Conservation (phyloP, 2,113 vertebrate species). For the Campylomormyrus numenius region DNA sequence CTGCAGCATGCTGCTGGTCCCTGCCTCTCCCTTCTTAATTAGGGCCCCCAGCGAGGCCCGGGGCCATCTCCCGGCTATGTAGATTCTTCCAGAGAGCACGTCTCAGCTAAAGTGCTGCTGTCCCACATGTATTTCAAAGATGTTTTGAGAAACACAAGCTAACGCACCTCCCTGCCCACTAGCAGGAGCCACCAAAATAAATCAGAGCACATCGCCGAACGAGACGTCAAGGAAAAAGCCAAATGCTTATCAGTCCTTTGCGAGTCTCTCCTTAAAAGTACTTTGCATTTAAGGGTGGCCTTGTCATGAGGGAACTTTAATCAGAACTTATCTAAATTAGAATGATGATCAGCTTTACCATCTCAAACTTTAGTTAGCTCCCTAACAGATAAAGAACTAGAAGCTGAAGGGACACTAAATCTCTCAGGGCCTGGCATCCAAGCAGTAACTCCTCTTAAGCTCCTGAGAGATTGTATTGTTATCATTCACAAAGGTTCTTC, state of each 20-base stretch:
- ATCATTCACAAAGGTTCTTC: not conserved
- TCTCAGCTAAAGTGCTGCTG: not conserved
- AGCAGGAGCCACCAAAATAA: not conserved
- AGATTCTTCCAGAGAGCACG: not conserved
- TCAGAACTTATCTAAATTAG: not conserved
- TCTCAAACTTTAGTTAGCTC: not conserved
- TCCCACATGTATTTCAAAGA: not conserved
- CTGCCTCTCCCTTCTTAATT: conserved; percentile 25
- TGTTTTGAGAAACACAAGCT: not conserved
- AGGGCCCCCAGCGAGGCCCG: not conserved
- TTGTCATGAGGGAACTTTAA: not conserved
- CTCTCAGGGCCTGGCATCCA: not conserved
- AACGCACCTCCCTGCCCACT: not conserved
- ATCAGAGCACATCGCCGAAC: not conserved
- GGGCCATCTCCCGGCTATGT: not conserved
- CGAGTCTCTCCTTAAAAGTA: not conserved
- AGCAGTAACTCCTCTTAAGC: not conserved
- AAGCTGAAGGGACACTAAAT: not conserved
- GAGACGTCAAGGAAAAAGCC: not conserved
- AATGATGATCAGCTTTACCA: not conserved
- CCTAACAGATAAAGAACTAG: not conserved
- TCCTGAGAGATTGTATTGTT: not conserved
- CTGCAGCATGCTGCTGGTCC: not conserved
- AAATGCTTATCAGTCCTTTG: not conserved
- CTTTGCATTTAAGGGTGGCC: not conserved